These are phyloP conservation scores for Ovis aries DNA, from an alignment of 2,113 vertebrate genomes.

Conservation along the genomic window ARS-UI_Ramb_v3.0 NC_056054.1:91695501-91696000, in stretches of 20 bases:
- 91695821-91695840: neutral
- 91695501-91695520: neutral
- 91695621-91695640: neutral
- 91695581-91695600: neutral
- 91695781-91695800: neutral
- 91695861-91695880: neutral
- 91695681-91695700: neutral
- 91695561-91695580: neutral
- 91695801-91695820: neutral
- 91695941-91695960: neutral
- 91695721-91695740: neutral
- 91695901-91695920: neutral
- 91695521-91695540: neutral
- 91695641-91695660: neutral
- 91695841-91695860: neutral
- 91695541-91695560: neutral
- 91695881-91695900: neutral
- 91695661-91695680: neutral
- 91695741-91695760: neutral
- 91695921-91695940: neutral
- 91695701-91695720: neutral
- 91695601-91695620: neutral
- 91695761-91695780: fast-evolving
- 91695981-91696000: neutral
- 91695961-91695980: neutral